Evolutionary conservation across 2,888 invertebrate genomes (phyloP).

Genomic region (Pristionchus mayeri): DNA sequence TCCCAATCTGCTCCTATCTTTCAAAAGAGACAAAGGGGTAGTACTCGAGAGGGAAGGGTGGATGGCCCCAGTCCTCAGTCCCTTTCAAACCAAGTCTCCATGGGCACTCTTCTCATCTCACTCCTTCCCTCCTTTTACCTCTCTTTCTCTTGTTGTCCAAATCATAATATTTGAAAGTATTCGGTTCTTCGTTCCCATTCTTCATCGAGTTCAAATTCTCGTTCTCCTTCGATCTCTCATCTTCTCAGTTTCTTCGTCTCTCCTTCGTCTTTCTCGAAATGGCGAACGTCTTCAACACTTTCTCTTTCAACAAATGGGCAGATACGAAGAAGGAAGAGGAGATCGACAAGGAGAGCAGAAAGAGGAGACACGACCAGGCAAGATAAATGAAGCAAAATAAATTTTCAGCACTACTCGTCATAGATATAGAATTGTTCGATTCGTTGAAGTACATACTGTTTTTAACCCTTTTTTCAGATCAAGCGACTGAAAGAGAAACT

Average conservation of each 20-base stretch:
- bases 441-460: too few relatives aligned
- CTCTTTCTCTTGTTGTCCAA: neutral
- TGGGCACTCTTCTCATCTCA: constrained; percentile 3
- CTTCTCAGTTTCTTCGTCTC: neutral
- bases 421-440: too few relatives aligned
- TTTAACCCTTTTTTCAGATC: constrained; percentile 56
- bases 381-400: neutral
- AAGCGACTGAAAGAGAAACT: constrained; percentile 67
- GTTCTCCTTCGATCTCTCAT: too few relatives aligned
- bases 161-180: too few relatives aligned
- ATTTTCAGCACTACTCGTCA: neutral
- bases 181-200: too few relatives aligned
- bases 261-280: neutral
- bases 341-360: constrained; percentile 64
- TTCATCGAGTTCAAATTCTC: too few relatives aligned
- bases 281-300: constrained; percentile 69
- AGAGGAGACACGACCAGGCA: constrained; percentile 64
- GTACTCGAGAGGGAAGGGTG: constrained; percentile 35
- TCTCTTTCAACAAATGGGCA: constrained; percentile 69
- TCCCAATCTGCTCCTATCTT: neutral
- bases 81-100: neutral
- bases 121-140: neutral
- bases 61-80: neutral
- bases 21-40: constrained; percentile 24
- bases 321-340: constrained; percentile 67